phyloP scores from a whole-genome alignment of 2,113 vertebrate species.

The Orthochromis indermauri region DNA sequence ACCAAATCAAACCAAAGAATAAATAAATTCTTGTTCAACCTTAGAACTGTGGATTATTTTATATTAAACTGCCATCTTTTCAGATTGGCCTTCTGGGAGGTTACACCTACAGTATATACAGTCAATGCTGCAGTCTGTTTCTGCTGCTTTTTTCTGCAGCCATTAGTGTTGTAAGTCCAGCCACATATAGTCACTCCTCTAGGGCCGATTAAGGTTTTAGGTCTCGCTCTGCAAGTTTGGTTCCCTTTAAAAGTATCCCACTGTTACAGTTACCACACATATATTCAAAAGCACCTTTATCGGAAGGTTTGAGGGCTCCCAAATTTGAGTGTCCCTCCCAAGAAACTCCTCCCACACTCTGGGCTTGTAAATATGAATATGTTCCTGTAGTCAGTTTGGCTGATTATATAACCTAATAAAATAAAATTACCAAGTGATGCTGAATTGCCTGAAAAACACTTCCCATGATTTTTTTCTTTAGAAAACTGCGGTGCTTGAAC shows the following conservation, averaged over 20 bases:
- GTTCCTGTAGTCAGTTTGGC: conserved; percentile 9
- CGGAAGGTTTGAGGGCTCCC: not conserved
- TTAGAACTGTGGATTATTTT: not conserved
- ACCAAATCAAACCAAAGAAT: not conserved
- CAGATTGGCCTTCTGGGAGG: not conserved
- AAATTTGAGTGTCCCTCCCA: not conserved
- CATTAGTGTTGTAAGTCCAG: conserved; percentile 19
- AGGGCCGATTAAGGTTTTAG: conserved; percentile 21
- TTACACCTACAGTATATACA: not conserved
- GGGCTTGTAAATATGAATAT: conserved; percentile 27
- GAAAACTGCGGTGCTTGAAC: not conserved
- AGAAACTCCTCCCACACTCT: not conserved
- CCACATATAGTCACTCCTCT: conserved; percentile 2
- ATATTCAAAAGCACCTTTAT: not conserved
- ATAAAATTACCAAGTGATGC: conserved; percentile 14
- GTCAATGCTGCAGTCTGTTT: conserved; percentile 3
- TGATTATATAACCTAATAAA: conserved; percentile 22
- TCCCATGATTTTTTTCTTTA: not conserved
- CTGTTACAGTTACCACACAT: not conserved
- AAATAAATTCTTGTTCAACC: not conserved
- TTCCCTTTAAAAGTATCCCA: conserved; percentile 2
- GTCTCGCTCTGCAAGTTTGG: not conserved
- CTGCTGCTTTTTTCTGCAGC: conserved; percentile 29
- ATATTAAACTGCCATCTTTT: not conserved
- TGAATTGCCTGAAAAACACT: not conserved